phyloP scores from a whole-genome alignment of 2,888 invertebrate genomes.

The Micropterix aruncella region DNA sequence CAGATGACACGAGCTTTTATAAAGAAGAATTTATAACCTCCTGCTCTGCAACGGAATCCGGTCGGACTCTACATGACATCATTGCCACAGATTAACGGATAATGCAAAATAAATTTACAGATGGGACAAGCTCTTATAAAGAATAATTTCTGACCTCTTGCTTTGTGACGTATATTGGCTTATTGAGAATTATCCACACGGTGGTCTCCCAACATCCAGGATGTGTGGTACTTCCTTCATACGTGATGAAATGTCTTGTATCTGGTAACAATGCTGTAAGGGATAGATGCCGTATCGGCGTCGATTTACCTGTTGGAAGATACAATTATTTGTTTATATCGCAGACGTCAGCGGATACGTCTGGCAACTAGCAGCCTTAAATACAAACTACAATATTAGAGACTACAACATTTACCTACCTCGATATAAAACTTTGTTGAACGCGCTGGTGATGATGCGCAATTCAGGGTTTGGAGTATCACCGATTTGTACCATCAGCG shows the following conservation, averaged over 20 bases:
- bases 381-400: too few species aligned
- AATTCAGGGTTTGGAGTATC: conserved; percentile 77
- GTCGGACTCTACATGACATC: too few species aligned
- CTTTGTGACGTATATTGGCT: conserved; percentile 91
- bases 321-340: too few species aligned
- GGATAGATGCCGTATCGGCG: conserved; percentile 72
- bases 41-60: too few species aligned
- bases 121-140: conserved; percentile 6
- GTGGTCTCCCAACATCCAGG: conserved; percentile 99
- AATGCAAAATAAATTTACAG: neutral
- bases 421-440: conserved; percentile 73
- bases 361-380: too few species aligned
- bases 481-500: conserved; percentile 88
- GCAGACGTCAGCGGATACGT: too few species aligned
- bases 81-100: too few species aligned
- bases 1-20: too few species aligned
- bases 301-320: conserved; percentile 79
- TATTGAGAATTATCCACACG: conserved; percentile 96
- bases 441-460: conserved; percentile 74
- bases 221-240: conserved; percentile 94
- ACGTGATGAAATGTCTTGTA: conserved; percentile 92
- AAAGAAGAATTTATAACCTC: too few species aligned
- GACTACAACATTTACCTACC: conserved; percentile 40
- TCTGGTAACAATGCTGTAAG: conserved; percentile 77
- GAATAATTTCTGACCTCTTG: conserved; percentile 61